phyloP scores from a whole-genome alignment of 35 echinoderm and acorn worm genomes.

The Diadema setosum region DNA sequence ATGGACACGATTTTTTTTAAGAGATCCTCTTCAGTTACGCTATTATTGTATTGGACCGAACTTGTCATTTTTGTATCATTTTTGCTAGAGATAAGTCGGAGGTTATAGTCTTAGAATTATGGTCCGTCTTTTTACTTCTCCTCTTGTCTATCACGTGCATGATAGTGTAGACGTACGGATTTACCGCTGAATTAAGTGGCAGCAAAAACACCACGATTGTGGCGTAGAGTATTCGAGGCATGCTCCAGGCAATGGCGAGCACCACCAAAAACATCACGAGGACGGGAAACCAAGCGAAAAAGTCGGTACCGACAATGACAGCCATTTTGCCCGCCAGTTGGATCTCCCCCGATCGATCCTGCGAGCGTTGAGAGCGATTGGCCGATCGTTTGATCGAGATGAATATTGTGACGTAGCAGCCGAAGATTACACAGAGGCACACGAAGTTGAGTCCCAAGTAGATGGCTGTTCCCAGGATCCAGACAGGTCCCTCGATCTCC shows the following conservation, averaged over 20 bases:
- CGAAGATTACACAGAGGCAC: not conserved
- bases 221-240: not conserved
- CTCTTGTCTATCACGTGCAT: no score
- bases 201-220: constrained; percentile 40
- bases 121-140: no score
- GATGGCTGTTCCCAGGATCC: not conserved
- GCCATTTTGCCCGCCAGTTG: constrained; percentile 33
- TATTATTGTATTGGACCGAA: no score
- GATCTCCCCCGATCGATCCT: not conserved
- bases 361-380: not conserved
- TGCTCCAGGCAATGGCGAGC: not conserved
- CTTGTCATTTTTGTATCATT: no score
- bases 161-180: constrained; percentile 56
- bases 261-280: constrained; percentile 41
- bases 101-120: no score
- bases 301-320: constrained; percentile 35
- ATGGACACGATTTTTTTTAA: no score
- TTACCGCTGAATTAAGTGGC: constrained; percentile 64
- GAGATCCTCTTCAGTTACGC: no score
- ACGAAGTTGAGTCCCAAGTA: not conserved
- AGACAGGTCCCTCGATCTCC: not conserved
- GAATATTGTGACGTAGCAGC: constrained; percentile 13
- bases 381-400: not conserved
- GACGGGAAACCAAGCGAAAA: constrained; percentile 30
- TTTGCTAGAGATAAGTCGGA: no score